Base-by-base conservation (phyloP, 2,888 invertebrate genomes). In the Cosmia pyralina region DNA sequence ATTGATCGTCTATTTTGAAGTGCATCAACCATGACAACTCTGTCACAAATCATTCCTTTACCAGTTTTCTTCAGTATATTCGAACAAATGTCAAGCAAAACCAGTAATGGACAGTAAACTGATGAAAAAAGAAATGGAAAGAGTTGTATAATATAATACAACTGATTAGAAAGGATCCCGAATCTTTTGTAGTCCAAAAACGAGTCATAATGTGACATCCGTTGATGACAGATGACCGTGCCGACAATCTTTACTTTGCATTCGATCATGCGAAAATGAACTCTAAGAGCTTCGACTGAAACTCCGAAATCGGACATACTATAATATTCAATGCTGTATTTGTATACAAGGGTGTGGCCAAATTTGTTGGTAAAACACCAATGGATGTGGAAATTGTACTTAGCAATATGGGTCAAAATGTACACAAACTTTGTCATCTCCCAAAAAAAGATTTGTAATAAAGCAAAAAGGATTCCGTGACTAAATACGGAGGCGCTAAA, bases 401-500 rank as follows among this genome's bases (percentile, higher is more conserved):
- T 28, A 8, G 8, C 38, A 63, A 60, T 8, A 22, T 59, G 1
- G 28, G 0, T 0, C 0, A 0, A n/a, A 28, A 38, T 8, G 28
- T 1, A 2, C 6, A 5, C n/a, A 2, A 38, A 38, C 1, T 41
- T 44, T 11, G 3, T 0, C 0, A 22, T 44, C 3, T 44, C 22
- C 19, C 15, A 58, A 57, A 46, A 69, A 77, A 48, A 84, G 75
- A 46, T 85, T 89, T 67, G 87, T 85, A 55, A 76, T 76, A 63
- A 73, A 52, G 72, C 82, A 85, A 90, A 91, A 92, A 90, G 91
- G 90, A 88, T 90, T 90, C 85, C 68, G 80, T 90, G 86, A 88
- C 86, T 88, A 91, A 93, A 94, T 92, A 92, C 94, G 80, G 94
- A 94, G 95, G 94, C 94, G 94, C 93, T 94, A 95, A 94, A 94